Percentiles rank a stretch among this genome's conserved stretches.
Evolutionary conservation across 2,797 vertebrate species (phyloP).

Genomic region (Streptopelia turtur): DNA sequence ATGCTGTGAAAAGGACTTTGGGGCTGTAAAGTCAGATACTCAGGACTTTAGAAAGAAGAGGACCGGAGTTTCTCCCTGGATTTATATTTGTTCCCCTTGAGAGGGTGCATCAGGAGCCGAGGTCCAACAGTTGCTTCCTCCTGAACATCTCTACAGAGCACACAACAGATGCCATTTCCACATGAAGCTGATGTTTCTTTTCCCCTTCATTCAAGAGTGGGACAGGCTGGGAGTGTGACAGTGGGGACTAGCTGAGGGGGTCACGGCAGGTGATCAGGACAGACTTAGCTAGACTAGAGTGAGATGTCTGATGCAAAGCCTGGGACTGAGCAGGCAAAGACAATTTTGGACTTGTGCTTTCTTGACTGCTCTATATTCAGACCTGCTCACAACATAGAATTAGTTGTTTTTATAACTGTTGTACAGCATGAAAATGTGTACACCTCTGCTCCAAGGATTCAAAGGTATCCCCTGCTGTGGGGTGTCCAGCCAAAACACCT

Average conservation of each 20-base stretch:
- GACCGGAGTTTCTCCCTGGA: background rate
- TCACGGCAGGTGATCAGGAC: background rate
- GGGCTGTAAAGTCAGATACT: conserved; percentile 49
- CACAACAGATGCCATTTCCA: background rate
- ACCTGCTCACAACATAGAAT: background rate
- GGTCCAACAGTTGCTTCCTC: background rate
- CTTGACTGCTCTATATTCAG: background rate
- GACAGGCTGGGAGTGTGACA: background rate
- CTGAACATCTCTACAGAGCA: background rate
- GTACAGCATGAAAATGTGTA: background rate
- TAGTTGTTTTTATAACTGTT: background rate
- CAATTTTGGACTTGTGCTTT: background rate
- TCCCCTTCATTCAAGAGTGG: background rate
- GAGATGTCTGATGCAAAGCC: background rate
- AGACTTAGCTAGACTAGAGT: background rate
- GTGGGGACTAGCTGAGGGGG: background rate
- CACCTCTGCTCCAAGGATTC: background rate
- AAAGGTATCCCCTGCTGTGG: background rate
- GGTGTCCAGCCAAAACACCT: background rate
- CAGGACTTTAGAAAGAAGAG: background rate
- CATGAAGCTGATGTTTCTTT: background rate
- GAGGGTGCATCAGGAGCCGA: background rate
- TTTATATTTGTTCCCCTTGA: background rate
- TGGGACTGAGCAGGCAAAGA: background rate
- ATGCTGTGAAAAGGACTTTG: conserved; percentile 20